Conservation (phyloP, 1,140 invertebrate species). For the Drosophila jambulina region DNA sequence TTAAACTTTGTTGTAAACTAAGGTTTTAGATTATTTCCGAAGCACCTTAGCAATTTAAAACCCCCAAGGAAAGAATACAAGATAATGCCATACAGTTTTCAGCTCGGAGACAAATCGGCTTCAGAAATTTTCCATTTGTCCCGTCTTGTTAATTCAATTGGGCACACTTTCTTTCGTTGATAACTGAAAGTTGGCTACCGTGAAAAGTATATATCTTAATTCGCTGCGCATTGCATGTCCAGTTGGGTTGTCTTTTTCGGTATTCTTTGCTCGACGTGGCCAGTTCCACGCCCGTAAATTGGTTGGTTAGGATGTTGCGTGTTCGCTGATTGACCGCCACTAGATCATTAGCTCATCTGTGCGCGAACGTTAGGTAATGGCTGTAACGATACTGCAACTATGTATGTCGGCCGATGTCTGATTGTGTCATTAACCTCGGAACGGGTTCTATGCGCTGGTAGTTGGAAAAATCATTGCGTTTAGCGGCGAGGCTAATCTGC, state of each 20-base stretch:
- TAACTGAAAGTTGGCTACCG: slow-evolving; percentile 23
- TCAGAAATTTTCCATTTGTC: slow-evolving; percentile 7
- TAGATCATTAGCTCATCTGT: slow-evolving; percentile 49
- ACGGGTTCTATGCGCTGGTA: slow-evolving; percentile 38
- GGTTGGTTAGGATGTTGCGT: slow-evolving; percentile 12
- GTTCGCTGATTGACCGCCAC: slow-evolving; percentile 7
- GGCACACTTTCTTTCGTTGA: slow-evolving; percentile 41
- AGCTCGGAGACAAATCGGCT: neutral
- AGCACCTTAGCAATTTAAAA: neutral
- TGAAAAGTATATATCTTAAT: slow-evolving; percentile 18
- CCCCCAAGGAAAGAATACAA: neutral
- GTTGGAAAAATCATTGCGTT: slow-evolving; percentile 38
- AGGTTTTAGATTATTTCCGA: neutral
- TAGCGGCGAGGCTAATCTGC: slow-evolving; percentile 40
- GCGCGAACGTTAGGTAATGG: slow-evolving; percentile 39
- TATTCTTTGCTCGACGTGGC: slow-evolving; percentile 21
- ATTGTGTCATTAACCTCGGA: slow-evolving; percentile 57
- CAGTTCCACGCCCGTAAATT: too few relatives aligned
- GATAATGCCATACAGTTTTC: neutral
- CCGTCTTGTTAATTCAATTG: slow-evolving; percentile 41
- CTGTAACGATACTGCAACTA: slow-evolving; percentile 22
- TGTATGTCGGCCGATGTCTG: slow-evolving; percentile 8
- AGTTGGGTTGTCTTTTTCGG: slow-evolving; percentile 7
- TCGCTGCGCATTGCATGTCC: slow-evolving; percentile 23
- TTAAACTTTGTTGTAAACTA: too few relatives aligned